phyloP scores from a whole-genome alignment of 2,888 invertebrate genomes.

The Thumatha senex region DNA sequence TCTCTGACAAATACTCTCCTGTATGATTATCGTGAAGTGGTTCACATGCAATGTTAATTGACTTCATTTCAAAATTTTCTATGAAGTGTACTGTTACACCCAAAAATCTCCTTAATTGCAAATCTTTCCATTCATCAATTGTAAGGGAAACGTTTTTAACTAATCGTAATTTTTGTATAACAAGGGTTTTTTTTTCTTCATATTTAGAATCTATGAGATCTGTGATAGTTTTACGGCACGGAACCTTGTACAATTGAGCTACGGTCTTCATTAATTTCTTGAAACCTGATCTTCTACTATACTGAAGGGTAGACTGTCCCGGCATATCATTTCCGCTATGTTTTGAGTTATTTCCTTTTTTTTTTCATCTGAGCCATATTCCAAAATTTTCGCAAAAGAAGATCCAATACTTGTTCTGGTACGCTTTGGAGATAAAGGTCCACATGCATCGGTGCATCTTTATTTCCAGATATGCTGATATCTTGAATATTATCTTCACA shows the following conservation, averaged over 20 bases:
- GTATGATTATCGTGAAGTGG: constrained; percentile 30
- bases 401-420: constrained; percentile 10
- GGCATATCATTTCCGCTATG: constrained; percentile 27
- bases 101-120: constrained; percentile 23
- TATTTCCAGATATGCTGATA: not conserved
- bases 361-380: constrained; percentile 10
- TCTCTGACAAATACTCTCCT: constrained; percentile 23
- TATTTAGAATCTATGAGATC: constrained; percentile 26
- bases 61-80: constrained; percentile 22
- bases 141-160: constrained; percentile 17
- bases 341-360: constrained; percentile 13
- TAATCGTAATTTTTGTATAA: constrained; percentile 17
- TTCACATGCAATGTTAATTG: constrained; percentile 20
- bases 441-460: constrained; percentile 2
- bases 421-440: constrained; percentile 11
- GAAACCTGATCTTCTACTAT: constrained; percentile 24
- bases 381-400: constrained; percentile 14
- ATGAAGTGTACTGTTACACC: constrained; percentile 24
- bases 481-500: not conserved
- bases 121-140: constrained; percentile 26
- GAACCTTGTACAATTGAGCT: constrained; percentile 26
- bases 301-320: constrained; percentile 25
- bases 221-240: constrained; percentile 32
- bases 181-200: constrained; percentile 26
- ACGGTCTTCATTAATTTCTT: constrained; percentile 22